These are phyloP conservation scores for Ormyrus nitidulus DNA, from an alignment of 2,888 invertebrate species.

Conservation along the genomic window DNA sequence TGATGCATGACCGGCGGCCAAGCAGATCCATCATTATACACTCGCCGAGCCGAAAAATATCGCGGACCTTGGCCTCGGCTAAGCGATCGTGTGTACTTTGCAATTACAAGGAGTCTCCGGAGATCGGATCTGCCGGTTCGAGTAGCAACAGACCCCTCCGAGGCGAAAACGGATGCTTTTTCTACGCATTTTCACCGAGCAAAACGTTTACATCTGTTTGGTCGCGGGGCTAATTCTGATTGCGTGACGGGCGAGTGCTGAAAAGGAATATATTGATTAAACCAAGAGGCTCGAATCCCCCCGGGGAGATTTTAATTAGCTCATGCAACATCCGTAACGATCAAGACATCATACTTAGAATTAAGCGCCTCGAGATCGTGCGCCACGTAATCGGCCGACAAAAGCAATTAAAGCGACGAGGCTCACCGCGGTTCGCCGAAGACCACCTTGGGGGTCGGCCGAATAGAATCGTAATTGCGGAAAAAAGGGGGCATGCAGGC, in stretches of 20 bases:
- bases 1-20: constrained; percentile 41
- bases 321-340: constrained; percentile 2
- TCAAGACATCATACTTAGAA: constrained; percentile 39
- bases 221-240: too few species aligned
- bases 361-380: constrained; percentile 9
- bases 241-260: too few species aligned
- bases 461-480: too few species aligned
- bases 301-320: constrained; percentile 20
- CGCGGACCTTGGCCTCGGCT: too few species aligned
- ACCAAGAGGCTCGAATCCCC: neutral
- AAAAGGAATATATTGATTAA: neutral
- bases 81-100: neutral
- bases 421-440: neutral
- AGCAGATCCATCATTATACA: constrained; percentile 31
- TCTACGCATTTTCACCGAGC: too few species aligned
- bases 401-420: constrained; percentile 23
- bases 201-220: too few species aligned
- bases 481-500: neutral
- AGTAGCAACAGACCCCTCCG: neutral
- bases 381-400: constrained; percentile 12
- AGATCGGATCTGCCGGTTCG: neutral
- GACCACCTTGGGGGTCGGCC: too few species aligned
- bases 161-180: too few species aligned
- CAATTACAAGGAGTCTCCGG: constrained; percentile 14
- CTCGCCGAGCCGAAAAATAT: neutral